Base-by-base conservation (phyloP, 2,888 invertebrate species). In the Limnephilus auricula region DNA sequence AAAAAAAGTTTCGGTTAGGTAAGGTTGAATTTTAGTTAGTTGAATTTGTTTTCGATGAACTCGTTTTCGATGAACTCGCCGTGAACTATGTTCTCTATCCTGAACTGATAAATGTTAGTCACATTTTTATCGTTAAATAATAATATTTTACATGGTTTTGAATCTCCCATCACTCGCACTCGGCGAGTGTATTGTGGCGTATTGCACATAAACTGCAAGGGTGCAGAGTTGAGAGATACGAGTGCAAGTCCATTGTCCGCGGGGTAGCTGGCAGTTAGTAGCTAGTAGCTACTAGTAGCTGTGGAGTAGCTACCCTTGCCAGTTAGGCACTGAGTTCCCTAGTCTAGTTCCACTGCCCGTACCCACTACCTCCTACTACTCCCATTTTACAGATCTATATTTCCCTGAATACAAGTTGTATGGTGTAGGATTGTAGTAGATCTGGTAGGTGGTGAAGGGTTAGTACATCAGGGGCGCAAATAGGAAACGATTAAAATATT, bases 221-320 rank as follows among this genome's bases (percentile, higher is more conserved):
- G 89, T 65, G 79, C 45, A 79, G 79, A n/a, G 79, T 37, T 79
- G 83, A 31, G 45, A 90, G 80, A 86, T 90, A 90, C 15, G 87
- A 87, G n/a, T 90, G 87, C 79, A 87, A 32, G 79, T 30, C 79
- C 6, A 89, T 89, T 89, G 89, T 82, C 94, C 95, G 95, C 95
- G 40, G n/a, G 25, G 37, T 79, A 79, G 40, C 10, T 37, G 37
- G 37, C 10, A 37, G 40, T 6, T 37, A 37, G 37, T 6, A 37
- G 6, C 6, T n/a, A n/a, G n/a, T n/a, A n/a, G n/a, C n/a, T n/a
- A n/a, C n/a, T n/a, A n/a, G n/a, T n/a, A n/a, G n/a, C n/a, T n/a
- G n/a, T n/a, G n/a, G n/a, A n/a, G 37, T 37, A 37, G 40, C 40
- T 40, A 40, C 40, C 40, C 40, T 45, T 13, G 45, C 65, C 65